Evolutionary conservation across 1,140 invertebrate genomes (phyloP).

Genomic region (Lysiphlebus fabarum): DNA sequence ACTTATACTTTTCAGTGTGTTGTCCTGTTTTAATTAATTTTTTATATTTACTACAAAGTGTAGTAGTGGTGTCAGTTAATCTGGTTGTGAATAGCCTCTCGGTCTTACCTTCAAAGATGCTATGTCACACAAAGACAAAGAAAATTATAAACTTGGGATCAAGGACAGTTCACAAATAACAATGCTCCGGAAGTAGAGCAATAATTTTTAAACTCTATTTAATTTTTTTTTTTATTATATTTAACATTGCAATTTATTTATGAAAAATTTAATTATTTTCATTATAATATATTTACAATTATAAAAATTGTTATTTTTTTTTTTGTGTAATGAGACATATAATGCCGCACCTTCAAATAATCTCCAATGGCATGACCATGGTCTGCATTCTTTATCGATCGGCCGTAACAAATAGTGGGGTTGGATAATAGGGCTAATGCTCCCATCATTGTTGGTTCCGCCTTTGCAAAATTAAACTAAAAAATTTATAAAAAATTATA

Average conservation of each 20-base stretch:
- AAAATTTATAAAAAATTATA: no score
- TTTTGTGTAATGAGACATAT: neutral
- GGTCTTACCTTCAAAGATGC: constrained; percentile 10
- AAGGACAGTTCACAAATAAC: constrained; percentile 16
- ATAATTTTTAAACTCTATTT: constrained; percentile 11
- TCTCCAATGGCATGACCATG: constrained; percentile 22
- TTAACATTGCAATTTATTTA: neutral
- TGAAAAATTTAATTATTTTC: neutral
- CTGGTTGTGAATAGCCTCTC: no score
- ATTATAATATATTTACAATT: neutral
- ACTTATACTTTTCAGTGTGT: no score
- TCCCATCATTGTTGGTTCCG: constrained; percentile 22
- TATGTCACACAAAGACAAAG: constrained; percentile 16
- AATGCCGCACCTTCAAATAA: neutral
- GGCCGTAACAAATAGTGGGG: constrained; percentile 35
- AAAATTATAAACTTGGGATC: constrained; percentile 13
- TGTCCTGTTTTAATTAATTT: no score
- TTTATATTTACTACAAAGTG: no score
- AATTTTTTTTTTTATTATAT: constrained; percentile 1
- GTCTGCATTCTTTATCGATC: constrained; percentile 37
- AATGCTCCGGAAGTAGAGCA: constrained; percentile 19
- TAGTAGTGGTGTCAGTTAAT: no score
- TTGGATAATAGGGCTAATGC: constrained; percentile 41
- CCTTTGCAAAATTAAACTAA: constrained; percentile 25
- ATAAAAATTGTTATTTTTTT: constrained; percentile 3